A percentile compares a stretch with the other conserved stretches of the same genome.
Conservation (phyloP, 2,113 vertebrate genomes). For the Sigmodon hispidus region DNA sequence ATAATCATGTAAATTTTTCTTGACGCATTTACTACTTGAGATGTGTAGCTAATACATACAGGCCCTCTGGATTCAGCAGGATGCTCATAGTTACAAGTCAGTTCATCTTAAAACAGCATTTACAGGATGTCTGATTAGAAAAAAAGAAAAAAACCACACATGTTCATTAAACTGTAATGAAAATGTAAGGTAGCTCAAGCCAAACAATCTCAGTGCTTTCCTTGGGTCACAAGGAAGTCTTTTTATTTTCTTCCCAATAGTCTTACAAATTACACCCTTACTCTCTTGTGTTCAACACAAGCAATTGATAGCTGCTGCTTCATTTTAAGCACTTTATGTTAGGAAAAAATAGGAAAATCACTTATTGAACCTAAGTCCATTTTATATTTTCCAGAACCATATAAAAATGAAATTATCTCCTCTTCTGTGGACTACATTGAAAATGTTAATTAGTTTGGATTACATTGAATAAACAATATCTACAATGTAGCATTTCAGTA, state of each 20-base stretch:
- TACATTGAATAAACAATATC: background rate
- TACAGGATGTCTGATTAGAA: too few species aligned
- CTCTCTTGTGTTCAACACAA: background rate
- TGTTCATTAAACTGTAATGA: constrained; percentile 60
- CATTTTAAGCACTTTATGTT: constrained; percentile 30
- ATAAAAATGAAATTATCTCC: background rate
- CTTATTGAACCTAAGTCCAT: background rate
- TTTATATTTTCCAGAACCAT: background rate
- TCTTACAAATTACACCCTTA: constrained; percentile 52
- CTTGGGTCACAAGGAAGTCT: constrained; percentile 67
- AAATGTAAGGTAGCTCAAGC: constrained; percentile 53
- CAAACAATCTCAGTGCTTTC: constrained; percentile 9
- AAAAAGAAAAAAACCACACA: too few species aligned
- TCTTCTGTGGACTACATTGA: background rate
- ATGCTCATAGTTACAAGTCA: background rate
- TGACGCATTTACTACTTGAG: background rate
- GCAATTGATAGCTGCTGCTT: background rate
- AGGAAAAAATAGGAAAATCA: background rate
- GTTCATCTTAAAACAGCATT: constrained; percentile 54
- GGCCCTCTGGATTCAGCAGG: background rate
- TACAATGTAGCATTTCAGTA: background rate
- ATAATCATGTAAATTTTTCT: background rate
- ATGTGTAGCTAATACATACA: background rate
- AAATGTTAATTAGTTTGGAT: background rate
- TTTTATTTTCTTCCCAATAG: constrained; percentile 23